A percentile compares a stretch with the other conserved stretches of the same genome.
Evolutionary conservation across 1,140 invertebrate species (phyloP).

Genomic region (Brachionus sp.): DNA sequence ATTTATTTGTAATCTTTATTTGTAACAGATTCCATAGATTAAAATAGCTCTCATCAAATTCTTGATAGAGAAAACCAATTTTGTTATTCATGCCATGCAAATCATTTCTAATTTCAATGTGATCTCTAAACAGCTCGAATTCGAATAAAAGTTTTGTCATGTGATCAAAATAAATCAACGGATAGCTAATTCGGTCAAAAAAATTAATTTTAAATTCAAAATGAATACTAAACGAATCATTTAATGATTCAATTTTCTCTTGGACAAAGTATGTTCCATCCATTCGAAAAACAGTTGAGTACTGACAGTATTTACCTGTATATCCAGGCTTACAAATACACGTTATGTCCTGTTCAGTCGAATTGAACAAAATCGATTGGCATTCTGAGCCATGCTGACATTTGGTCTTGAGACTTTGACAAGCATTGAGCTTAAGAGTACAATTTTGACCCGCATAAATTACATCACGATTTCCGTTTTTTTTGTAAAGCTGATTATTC

Average conservation of each 20-base stretch:
- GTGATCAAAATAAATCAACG: slow-evolving; percentile 27
- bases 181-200: background rate
- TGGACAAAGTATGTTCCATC: slow-evolving; percentile 23
- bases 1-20: background rate
- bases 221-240: background rate
- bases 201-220: slow-evolving; percentile 41
- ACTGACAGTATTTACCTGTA: slow-evolving; percentile 47
- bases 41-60: background rate
- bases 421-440: slow-evolving; percentile 6
- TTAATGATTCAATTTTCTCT: background rate
- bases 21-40: background rate
- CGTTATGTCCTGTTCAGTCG: slow-evolving; percentile 32
- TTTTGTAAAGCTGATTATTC: slow-evolving; percentile 12
- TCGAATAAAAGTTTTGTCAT: slow-evolving; percentile 1
- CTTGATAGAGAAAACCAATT: background rate
- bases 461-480: slow-evolving; percentile 38
- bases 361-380: slow-evolving; percentile 33
- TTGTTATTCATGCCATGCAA: background rate
- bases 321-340: slow-evolving; percentile 48
- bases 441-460: slow-evolving; percentile 39
- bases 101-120: background rate
- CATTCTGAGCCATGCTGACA: slow-evolving; percentile 25
- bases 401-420: background rate
- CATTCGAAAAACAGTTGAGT: slow-evolving; percentile 19
- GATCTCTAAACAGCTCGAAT: background rate